Percentiles rank a stretch among this genome's conserved stretches.
phyloP scores from a whole-genome alignment of 92 coral and sea anemone genomes.

The Porites divaricata region DNA sequence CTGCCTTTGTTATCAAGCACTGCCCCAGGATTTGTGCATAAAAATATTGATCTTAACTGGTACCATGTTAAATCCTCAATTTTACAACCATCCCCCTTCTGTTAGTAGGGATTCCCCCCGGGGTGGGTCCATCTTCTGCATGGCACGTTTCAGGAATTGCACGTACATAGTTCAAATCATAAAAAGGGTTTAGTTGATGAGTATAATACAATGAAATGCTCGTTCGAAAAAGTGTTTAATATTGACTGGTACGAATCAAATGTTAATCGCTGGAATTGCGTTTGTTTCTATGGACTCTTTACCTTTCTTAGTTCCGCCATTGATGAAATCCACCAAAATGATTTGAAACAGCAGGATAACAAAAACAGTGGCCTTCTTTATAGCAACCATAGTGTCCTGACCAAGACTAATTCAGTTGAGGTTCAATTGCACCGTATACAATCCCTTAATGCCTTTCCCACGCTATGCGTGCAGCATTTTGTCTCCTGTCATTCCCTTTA shows the following conservation, averaged over 20 bases:
- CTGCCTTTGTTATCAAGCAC: no score
- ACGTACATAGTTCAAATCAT: no score
- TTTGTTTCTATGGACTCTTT: background rate
- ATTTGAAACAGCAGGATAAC: background rate
- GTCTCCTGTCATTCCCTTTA: conserved; percentile 8
- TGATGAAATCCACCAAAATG: background rate
- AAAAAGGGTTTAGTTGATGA: no score
- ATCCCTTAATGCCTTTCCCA: background rate
- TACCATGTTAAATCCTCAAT: no score
- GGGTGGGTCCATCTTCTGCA: no score
- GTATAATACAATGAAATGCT: no score
- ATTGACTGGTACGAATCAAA: background rate
- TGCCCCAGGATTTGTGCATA: no score
- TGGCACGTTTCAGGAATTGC: no score
- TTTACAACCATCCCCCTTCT: no score
- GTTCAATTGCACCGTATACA: background rate
- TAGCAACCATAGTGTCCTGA: conserved; percentile 15
- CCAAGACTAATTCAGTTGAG: background rate
- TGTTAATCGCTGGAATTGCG: background rate
- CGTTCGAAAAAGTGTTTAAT: no score
- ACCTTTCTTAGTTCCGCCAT: conserved; percentile 10
- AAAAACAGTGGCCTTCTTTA: conserved; percentile 6
- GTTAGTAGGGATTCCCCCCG: no score
- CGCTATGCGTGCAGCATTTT: background rate
- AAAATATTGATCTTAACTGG: no score